Evolutionary conservation across 2,113 vertebrate species (phyloP).

Genomic region (Oplegnathus fasciatus): DNA sequence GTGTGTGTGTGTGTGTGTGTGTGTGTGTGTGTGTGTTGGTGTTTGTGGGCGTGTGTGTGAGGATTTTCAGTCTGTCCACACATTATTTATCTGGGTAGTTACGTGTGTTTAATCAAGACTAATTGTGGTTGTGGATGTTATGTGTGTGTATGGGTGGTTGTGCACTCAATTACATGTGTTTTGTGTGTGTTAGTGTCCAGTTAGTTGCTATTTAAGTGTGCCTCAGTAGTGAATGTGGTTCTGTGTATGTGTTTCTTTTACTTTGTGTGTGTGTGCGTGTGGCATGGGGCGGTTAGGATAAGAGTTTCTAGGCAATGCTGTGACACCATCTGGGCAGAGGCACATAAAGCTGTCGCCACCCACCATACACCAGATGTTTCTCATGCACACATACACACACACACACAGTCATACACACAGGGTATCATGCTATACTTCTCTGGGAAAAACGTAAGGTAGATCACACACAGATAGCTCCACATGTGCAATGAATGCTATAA

Average conservation of each 20-base stretch:
- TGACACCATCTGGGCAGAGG: constrained; percentile 88
- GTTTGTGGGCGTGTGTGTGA: constrained; percentile 35
- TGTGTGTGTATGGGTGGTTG: constrained; percentile 33
- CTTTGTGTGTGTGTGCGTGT: constrained; percentile 44
- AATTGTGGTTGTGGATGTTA: constrained; percentile 64
- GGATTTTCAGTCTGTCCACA: constrained; percentile 50
- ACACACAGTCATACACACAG: constrained; percentile 36
- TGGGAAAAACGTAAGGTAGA: constrained; percentile 29
- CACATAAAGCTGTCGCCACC: constrained; percentile 86
- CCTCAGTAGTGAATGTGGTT: constrained; percentile 25
- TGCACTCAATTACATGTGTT: constrained; percentile 43
- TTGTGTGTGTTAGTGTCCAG: constrained; percentile 35
- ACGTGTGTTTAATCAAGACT: constrained; percentile 81
- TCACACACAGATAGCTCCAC: constrained; percentile 39
- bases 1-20: constrained; percentile 23
- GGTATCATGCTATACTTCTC: constrained; percentile 55
- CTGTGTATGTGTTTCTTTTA: constrained; percentile 51
- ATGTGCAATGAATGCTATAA: constrained; percentile 34
- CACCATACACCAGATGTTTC: constrained; percentile 86
- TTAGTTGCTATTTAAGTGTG: constrained; percentile 41
- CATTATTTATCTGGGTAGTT: constrained; percentile 77
- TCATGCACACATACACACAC: constrained; percentile 64
- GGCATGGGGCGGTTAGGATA: constrained; percentile 79
- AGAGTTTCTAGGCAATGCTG: constrained; percentile 85
- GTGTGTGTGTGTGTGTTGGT: constrained; percentile 15